phyloP scores from a whole-genome alignment of 2,797 vertebrate genomes.

The Coreius guichenoti region DNA sequence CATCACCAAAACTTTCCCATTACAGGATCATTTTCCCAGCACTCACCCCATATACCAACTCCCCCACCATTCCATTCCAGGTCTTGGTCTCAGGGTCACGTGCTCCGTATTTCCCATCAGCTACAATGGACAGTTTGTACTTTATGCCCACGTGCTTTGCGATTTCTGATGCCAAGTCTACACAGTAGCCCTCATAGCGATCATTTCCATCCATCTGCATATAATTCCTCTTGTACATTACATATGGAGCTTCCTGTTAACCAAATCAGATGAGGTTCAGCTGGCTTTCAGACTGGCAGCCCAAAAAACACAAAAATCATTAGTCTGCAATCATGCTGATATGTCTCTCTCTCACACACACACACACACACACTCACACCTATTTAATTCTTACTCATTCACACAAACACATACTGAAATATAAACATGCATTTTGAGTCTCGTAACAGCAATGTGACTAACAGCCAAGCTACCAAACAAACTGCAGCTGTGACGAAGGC shows the following conservation, averaged over 20 bases:
- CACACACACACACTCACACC: neutral
- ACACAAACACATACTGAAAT: conserved; percentile 8
- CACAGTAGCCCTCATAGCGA: conserved; percentile 99
- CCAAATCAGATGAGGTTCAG: conserved; percentile 67
- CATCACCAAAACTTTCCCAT: neutral
- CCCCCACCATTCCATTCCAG: conserved; percentile 99
- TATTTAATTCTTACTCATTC: conserved; percentile 9
- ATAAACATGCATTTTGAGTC: conserved; percentile 28
- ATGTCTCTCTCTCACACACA: neutral
- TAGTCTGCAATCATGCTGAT: conserved; percentile 22
- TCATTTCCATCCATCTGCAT: conserved; percentile 97
- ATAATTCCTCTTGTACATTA: conserved; percentile 99
- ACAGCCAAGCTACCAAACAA: conserved; percentile 52
- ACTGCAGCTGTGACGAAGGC: conserved; percentile 10
- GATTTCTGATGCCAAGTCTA: conserved; percentile 99
- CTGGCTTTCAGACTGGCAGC: neutral
- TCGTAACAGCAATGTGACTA: conserved; percentile 14
- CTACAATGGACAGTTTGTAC: conserved; percentile 96
- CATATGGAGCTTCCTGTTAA: conserved; percentile 99
- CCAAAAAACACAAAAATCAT: conserved; percentile 10
- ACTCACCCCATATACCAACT: conserved; percentile 99
- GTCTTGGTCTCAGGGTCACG: conserved; percentile 97
- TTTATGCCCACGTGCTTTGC: conserved; percentile 98
- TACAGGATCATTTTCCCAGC: conserved; percentile 60
- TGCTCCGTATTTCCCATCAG: conserved; percentile 98